Percentiles rank a stretch among this genome's conserved stretches.
phyloP scores from a whole-genome alignment of 2,888 invertebrate species.

The Protonemura montana region DNA sequence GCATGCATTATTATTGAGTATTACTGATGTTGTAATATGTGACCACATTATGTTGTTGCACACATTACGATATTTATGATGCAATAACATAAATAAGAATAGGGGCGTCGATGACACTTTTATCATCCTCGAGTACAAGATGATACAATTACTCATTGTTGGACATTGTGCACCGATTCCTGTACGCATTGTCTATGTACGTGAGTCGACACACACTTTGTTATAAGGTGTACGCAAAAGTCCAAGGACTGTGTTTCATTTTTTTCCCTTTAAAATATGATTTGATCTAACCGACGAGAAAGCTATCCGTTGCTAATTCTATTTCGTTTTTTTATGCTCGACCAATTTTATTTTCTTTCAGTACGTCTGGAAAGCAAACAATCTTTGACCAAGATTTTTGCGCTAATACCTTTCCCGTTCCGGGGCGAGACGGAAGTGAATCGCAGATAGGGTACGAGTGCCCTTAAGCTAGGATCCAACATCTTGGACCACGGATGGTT shows the following conservation, averaged over 20 bases:
- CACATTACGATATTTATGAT: not conserved
- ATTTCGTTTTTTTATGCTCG: not conserved
- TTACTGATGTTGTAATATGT: not conserved
- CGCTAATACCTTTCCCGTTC: not conserved
- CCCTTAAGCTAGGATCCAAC: not conserved
- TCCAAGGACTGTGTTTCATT: no score
- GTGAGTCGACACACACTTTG: not conserved
- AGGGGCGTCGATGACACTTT: not conserved
- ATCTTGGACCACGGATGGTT: not conserved
- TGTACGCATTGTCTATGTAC: not conserved
- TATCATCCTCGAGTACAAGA: not conserved
- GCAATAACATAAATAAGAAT: constrained; percentile 7
- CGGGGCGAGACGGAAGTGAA: not conserved
- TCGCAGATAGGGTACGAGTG: not conserved
- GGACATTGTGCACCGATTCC: not conserved
- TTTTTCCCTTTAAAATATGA: no score
- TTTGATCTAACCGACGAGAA: not conserved
- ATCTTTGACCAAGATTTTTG: not conserved
- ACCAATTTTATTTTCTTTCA: not conserved
- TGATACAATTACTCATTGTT: not conserved
- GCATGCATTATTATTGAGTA: not conserved
- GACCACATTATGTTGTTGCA: not conserved
- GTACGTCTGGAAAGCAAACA: not conserved
- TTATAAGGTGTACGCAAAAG: not conserved
- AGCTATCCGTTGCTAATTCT: not conserved